Base-by-base conservation (phyloP, 2,113 vertebrate species). In the Hydrochoerus hydrochaeris region DNA sequence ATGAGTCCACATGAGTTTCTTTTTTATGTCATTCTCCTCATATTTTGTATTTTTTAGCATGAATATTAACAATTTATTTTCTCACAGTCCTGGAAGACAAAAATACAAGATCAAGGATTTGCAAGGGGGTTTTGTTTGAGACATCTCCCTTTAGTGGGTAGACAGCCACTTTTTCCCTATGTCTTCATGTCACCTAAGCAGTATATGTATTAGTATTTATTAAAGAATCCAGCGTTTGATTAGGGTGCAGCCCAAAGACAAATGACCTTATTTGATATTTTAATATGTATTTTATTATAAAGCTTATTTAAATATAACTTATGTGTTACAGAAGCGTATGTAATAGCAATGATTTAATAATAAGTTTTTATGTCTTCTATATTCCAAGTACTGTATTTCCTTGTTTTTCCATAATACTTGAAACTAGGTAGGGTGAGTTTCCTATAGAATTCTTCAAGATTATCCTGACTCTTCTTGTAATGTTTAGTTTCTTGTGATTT, bases 111-210 rank as follows among this genome's bases (percentile, higher is more conserved):
- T 52, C 22, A 63, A 41, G 11, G 30, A 4, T 54, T 54, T 54
- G 7, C 35, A 38, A 1, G 16, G 3, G 28, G 9, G 16, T 24
- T 10, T 16, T 52, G 24, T 75, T 26, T 60, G 5, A 30, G 41
- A 5, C 1, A 7, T 38, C 7, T 16, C 24, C 62, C 5, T 20
- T 49, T 35, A n/a, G 1, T 1, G 11, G 58, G 16, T 9, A 49
- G 35, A 75, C 12, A 1, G 2, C 22, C 54, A 46, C 26, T 35
- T 63, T 12, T 20, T 14, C 41, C 26, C 28, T 44, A 3, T 82
- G 32, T 41, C 17, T 19, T 41, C 28, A n/a, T 2, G 2, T 30
- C 20, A 4, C 35, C 7, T 52, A 3, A 6, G 1, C 35, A 60
- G 17, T 8, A 0, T 20, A 2, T 41, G 24, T 20, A n/a, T 41